These are phyloP conservation scores for Elephantulus edwardii DNA, from an alignment of 2,113 vertebrate species.

Conservation along the genomic window DNA sequence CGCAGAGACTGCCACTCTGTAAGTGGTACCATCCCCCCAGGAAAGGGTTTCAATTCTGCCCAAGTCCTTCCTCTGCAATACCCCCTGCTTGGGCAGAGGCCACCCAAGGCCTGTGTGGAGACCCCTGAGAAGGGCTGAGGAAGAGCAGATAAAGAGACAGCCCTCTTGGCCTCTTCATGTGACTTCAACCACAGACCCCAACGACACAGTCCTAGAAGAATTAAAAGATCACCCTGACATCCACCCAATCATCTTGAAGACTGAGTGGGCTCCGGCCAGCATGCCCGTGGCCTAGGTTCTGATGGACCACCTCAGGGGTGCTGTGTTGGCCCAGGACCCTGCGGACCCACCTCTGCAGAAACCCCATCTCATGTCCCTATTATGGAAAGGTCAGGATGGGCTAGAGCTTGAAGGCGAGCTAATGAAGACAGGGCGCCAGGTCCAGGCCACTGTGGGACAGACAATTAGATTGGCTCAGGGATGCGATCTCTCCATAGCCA, in stretches of 20 bases:
- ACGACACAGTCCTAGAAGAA: background rate
- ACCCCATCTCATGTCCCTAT: slow-evolving; percentile 15
- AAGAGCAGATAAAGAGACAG: background rate
- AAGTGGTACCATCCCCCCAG: slow-evolving; percentile 58
- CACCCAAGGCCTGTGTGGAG: background rate
- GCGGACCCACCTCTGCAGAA: background rate
- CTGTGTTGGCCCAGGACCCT: background rate
- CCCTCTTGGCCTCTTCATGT: background rate
- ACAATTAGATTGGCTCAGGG: slow-evolving; percentile 65
- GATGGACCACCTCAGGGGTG: background rate
- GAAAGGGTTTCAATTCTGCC: slow-evolving; percentile 38
- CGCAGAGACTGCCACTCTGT: slow-evolving; percentile 74
- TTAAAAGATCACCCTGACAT: background rate
- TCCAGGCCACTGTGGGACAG: slow-evolving; percentile 54
- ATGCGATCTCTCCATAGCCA: slow-evolving; percentile 50
- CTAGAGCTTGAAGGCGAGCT: slow-evolving; percentile 49
- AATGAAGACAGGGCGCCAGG: slow-evolving; percentile 65
- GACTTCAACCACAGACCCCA: background rate
- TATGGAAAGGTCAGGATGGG: slow-evolving; percentile 60
- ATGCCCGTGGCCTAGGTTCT: background rate
- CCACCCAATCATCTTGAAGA: background rate
- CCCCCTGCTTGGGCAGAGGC: background rate
- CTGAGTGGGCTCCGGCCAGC: rapidly evolving
- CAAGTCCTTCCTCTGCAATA: background rate
- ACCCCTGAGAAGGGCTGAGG: background rate